Percentiles rank a stretch among this genome's conserved stretches.
Conservation (phyloP, 2,113 vertebrate species). For the Oryzias celebensis region DNA sequence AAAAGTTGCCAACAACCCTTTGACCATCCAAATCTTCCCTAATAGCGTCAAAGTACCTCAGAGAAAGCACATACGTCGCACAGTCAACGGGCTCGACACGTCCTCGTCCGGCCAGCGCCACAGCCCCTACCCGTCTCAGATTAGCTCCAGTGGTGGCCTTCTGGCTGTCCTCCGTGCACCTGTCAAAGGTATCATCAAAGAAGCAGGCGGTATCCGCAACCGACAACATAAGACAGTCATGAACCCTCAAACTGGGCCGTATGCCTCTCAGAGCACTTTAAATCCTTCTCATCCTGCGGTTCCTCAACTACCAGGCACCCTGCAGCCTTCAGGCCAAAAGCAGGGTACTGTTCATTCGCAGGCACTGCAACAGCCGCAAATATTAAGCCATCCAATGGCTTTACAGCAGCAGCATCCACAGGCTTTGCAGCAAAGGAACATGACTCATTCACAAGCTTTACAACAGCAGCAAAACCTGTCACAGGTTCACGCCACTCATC, state of each 20-base stretch:
- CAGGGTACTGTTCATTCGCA: slow-evolving; percentile 57
- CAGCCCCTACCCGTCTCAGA: slow-evolving; percentile 93
- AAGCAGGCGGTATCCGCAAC: slow-evolving; percentile 85
- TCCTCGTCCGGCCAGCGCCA: slow-evolving; percentile 87
- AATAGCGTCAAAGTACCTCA: slow-evolving; percentile 99
- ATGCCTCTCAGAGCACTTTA: slow-evolving; percentile 96
- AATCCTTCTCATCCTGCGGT: slow-evolving; percentile 80
- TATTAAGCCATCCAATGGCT: slow-evolving; percentile 45
- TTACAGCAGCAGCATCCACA: slow-evolving; percentile 42
- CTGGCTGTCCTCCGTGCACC: slow-evolving; percentile 92
- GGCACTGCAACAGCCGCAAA: slow-evolving; percentile 50
- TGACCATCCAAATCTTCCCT: slow-evolving; percentile 98
- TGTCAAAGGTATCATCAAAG: slow-evolving; percentile 88
- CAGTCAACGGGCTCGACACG: slow-evolving; percentile 97
- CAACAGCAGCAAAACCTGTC: slow-evolving; percentile 61
- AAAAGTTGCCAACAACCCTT: slow-evolving; percentile 96
- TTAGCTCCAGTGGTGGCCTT: slow-evolving; percentile 88
- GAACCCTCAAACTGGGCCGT: slow-evolving; percentile 88
- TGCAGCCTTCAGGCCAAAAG: slow-evolving; percentile 75
- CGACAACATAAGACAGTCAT: slow-evolving; percentile 88
- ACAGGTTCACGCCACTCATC: slow-evolving; percentile 56
- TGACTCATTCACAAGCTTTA: slow-evolving; percentile 53
- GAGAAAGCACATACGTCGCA: slow-evolving; percentile 96
- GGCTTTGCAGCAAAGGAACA: slow-evolving; percentile 52
- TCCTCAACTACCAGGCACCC: slow-evolving; percentile 78